A percentile compares a stretch with the other conserved stretches of the same genome.
Conservation (phyloP, 2,113 vertebrate genomes). For the Anoplopoma fimbria region DNA sequence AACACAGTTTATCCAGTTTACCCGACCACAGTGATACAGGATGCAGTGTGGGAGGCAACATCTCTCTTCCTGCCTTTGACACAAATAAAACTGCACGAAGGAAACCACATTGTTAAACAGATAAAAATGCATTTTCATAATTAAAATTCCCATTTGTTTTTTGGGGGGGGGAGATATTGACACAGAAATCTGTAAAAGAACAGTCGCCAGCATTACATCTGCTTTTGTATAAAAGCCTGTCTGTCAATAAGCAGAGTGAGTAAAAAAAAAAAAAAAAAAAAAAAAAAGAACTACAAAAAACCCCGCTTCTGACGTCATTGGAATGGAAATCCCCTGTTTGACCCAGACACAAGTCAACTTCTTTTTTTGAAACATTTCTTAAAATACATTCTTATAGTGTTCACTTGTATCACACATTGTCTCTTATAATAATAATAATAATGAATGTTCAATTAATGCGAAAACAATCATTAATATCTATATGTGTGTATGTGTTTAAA, state of each 20-base stretch:
- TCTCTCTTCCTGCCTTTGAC: constrained; percentile 19
- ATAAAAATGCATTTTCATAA: fast-evolving
- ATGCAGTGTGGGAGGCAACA: neutral
- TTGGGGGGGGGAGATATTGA: too few species aligned
- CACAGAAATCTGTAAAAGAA: neutral
- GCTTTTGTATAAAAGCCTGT: neutral
- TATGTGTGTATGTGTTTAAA: too few species aligned
- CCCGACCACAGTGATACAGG: neutral
- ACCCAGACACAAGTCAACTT: neutral
- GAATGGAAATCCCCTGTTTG: constrained; percentile 81
- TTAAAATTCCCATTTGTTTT: fast-evolving
- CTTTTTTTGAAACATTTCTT: too few species aligned
- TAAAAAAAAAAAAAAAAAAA: neutral
- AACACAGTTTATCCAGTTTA: too few species aligned
- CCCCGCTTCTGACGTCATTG: constrained; percentile 69
- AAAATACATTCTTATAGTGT: neutral
- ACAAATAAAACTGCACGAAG: neutral
- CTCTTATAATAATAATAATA: neutral
- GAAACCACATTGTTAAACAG: neutral
- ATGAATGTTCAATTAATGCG: neutral
- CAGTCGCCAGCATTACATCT: neutral
- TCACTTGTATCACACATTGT: neutral
- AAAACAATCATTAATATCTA: too few species aligned
- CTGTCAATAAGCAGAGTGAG: neutral
- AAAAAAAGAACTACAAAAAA: neutral